A percentile compares a stretch with the other conserved stretches of the same genome.
Evolutionary conservation across 1,140 invertebrate genomes (phyloP).

Genomic region (Colletes gigas): DNA sequence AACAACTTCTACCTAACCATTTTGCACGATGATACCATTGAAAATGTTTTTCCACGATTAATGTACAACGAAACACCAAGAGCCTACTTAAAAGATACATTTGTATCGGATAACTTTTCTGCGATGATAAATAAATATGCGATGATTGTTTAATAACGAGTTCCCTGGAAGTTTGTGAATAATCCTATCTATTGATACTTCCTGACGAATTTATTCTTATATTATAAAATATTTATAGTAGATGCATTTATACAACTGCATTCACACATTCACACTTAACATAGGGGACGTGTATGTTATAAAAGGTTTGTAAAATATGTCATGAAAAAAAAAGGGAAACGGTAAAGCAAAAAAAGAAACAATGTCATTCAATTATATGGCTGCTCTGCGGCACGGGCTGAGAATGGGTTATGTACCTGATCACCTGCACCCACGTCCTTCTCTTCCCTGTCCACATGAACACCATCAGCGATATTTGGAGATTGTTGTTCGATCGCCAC

Average conservation of each 20-base stretch:
- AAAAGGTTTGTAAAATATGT: slow-evolving; percentile 28
- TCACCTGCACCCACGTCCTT: slow-evolving; percentile 99
- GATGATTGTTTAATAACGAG: slow-evolving; percentile 7
- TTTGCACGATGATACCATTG: background rate
- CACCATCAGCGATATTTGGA: slow-evolving; percentile 97
- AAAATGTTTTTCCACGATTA: background rate
- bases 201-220: background rate
- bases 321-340: background rate
- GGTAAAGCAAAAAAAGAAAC: slow-evolving; percentile 31
- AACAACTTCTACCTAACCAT: background rate
- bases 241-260: background rate
- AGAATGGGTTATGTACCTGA: slow-evolving; percentile 90
- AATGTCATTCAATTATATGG: slow-evolving; percentile 66
- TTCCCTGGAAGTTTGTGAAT: background rate
- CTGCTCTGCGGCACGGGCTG: slow-evolving; percentile 79
- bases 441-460: slow-evolving; percentile 94
- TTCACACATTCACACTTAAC: slow-evolving; percentile 51
- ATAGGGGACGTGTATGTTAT: slow-evolving; percentile 32
- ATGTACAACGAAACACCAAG: slow-evolving; percentile 6
- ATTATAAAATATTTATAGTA: slow-evolving; percentile 11
- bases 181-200: slow-evolving; percentile 2
- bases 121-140: slow-evolving; percentile 14
- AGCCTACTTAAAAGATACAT: background rate
- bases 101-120: background rate
- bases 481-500: slow-evolving; percentile 99